Base-by-base conservation (phyloP, 2,888 invertebrate genomes). In the Agrypnus murinus region DNA sequence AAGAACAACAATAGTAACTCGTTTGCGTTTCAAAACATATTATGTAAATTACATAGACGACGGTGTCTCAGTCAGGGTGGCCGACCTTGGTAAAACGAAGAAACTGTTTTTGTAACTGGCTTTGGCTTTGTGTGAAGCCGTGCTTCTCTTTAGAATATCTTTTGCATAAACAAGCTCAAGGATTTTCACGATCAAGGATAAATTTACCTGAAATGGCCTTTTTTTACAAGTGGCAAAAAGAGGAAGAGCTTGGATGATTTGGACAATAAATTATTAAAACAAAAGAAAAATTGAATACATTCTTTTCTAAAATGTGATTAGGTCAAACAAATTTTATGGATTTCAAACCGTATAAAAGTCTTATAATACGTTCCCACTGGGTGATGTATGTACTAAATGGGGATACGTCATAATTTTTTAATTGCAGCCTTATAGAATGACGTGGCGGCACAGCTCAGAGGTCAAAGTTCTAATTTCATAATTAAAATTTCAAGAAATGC, bases 101-200 rank as follows among this genome's bases (percentile, higher is more conserved):
- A 32, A 25, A 32, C 14, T 50, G 19, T 48, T 25, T 25, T 25
- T 48, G 48, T 31, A 31, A 9, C 14, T 43, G 12, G 8, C 43
- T 43, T 43, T n/a, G n/a, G n/a, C n/a, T n/a, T n/a, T n/a, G n/a
- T 43, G 43, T 48, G 19, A 31, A 19, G 25, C 48, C 10, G 15
- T 31, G n/a, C n/a, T 25, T 48, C 48, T 19, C 10, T 19, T 31
- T 12, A 19, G 48, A 19, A 48, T 48, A n/a, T n/a, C n/a, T 48
- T 31, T 48, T 48, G 48, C 8, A 31, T 25, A 48, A 48, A 48
- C 48, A 48, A 48, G 48, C 48, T 48, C 48, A 48, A 25, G 48
- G 48, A 4, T 48, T 48, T 43, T 8, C 5, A 25, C 3, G 25
- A 25, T 3, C 25, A 25, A 25, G 25, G 25, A n/a, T n/a, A n/a